phyloP scores from a whole-genome alignment of 2,797 vertebrate genomes.

The Manis pentadactyla region DNA sequence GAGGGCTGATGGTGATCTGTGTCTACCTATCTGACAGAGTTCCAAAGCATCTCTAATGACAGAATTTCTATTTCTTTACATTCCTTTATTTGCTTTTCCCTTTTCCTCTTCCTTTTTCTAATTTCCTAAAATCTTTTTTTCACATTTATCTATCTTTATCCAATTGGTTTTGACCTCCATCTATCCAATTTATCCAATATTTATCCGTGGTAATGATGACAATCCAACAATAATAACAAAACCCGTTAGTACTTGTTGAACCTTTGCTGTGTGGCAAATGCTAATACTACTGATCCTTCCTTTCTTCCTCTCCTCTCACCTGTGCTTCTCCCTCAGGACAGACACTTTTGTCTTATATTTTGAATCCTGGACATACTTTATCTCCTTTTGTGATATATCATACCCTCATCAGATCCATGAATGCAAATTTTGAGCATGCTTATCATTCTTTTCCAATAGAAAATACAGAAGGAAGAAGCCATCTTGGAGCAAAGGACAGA shows the following conservation, averaged over 20 bases:
- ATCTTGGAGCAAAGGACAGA: neutral
- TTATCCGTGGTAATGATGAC: neutral
- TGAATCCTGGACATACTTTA: neutral
- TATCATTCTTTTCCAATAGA: neutral
- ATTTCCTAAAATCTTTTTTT: neutral
- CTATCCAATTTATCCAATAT: neutral
- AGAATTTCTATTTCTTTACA: constrained; percentile 4
- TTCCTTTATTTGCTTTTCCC: neutral
- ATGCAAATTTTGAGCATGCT: neutral
- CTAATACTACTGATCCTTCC: neutral
- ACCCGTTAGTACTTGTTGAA: neutral
- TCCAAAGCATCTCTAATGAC: neutral
- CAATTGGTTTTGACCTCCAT: neutral
- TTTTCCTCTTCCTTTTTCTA: neutral
- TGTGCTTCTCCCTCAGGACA: neutral
- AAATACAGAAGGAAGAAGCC: neutral
- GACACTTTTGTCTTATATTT: neutral
- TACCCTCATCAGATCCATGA: neutral
- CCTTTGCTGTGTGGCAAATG: neutral
- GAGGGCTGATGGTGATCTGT: neutral
- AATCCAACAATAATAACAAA: neutral
- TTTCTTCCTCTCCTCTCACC: neutral
- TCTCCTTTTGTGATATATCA: neutral
- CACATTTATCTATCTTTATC: neutral
- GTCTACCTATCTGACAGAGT: neutral